These are phyloP conservation scores for Sebastes taczanowskii DNA, from an alignment of 2,797 vertebrate species.

Conservation along the genomic window DNA sequence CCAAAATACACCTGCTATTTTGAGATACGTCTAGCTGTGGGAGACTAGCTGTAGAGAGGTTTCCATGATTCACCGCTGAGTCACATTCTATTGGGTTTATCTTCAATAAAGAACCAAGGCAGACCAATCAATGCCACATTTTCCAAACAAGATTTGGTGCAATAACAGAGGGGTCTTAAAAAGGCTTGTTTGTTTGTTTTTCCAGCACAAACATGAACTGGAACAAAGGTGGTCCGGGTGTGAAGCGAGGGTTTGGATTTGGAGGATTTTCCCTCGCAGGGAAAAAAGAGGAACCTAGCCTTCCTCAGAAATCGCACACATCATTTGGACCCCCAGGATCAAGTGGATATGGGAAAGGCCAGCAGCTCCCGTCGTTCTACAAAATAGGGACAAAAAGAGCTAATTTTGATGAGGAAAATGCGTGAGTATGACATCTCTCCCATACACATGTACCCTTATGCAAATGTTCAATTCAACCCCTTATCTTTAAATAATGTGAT, in stretches of 20 bases:
- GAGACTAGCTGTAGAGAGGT: background rate
- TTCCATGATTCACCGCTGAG: background rate
- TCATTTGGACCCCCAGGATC: conserved; percentile 86
- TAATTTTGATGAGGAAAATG: conserved; percentile 98
- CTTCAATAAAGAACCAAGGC: background rate
- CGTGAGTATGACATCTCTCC: conserved; percentile 83
- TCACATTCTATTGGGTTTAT: background rate
- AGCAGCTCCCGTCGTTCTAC: conserved; percentile 97
- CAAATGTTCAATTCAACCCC: background rate
- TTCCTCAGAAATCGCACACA: conserved; percentile 86
- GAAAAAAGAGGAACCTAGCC: conserved; percentile 93
- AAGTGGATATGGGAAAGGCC: conserved; percentile 86
- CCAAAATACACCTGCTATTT: background rate
- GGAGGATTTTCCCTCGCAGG: conserved; percentile 92
- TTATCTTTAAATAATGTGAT: background rate
- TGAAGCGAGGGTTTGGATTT: conserved; percentile 97
- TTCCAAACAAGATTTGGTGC: background rate
- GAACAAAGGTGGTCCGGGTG: conserved; percentile 95
- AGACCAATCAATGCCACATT: background rate
- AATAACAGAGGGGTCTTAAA: background rate
- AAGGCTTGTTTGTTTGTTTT: background rate
- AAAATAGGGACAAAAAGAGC: conserved; percentile 97
- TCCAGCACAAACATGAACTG: conserved; percentile 90
- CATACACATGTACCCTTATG: background rate
- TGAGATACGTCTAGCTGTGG: background rate